A percentile compares a stretch with the other conserved stretches of the same genome.
Evolutionary conservation across 2,797 vertebrate species (phyloP).

Genomic region (Ctenosaura bakeri): DNA sequence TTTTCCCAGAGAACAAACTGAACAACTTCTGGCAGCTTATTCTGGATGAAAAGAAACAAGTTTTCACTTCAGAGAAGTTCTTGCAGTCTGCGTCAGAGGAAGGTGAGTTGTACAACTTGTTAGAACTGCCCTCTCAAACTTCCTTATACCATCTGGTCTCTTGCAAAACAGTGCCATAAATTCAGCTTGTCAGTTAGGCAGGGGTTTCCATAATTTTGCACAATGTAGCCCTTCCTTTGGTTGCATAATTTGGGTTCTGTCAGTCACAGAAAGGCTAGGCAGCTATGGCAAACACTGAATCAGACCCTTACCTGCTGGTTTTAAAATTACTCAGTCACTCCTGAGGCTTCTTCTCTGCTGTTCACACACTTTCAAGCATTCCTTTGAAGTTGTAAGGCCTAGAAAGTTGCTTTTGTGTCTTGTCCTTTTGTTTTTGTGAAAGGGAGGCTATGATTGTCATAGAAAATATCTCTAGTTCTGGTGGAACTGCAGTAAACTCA

Average conservation of each 20-base stretch:
- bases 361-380: neutral
- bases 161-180: neutral
- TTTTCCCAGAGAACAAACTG: constrained; percentile 88
- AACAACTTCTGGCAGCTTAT: constrained; percentile 92
- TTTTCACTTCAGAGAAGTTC: constrained; percentile 97
- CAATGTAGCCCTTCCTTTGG: neutral
- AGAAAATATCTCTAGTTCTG: neutral
- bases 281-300: too few species aligned
- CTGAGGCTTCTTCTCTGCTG: neutral
- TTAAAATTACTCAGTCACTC: too few species aligned
- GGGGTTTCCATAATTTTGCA: neutral
- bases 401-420: neutral
- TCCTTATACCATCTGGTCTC: neutral
- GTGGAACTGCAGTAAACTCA: neutral
- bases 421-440: neutral
- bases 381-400: neutral
- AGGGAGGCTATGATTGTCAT: neutral
- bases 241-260: too few species aligned
- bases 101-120: constrained; percentile 80
- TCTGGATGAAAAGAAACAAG: constrained; percentile 94
- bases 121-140: neutral
- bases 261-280: too few species aligned
- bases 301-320: too few species aligned
- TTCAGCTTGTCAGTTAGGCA: neutral
- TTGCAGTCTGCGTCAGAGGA: constrained; percentile 91